Base-by-base conservation (phyloP, 2,113 vertebrate genomes). In the Rhineura floridana region DNA sequence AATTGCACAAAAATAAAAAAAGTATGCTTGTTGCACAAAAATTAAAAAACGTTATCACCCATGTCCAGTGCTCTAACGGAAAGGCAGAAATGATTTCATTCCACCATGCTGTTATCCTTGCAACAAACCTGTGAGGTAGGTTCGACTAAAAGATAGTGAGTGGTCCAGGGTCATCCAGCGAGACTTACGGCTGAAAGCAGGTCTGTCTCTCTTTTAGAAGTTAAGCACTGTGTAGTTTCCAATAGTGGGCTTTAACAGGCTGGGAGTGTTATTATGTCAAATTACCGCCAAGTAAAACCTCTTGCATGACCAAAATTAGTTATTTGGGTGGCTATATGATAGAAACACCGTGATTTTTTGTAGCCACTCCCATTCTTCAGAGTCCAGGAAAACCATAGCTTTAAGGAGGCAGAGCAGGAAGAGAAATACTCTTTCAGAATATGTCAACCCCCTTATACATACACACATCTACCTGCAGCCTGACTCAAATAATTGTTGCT, bases 381-480 rank as follows among this genome's bases (percentile, higher is more conserved):
- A 42, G 8, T 39, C 21, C 62, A n/a, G 36, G 23, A 79, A 79
- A 69, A 52, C 13, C 75, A 23, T 30, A 21, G 25, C 30, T 30
- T 76, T 23, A n/a, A 1, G 46, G n/a, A 42, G 42, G 23, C 11
- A 67, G 59, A 12, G 17, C n/a, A 17, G 48, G 8, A 36, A 36
- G 33, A 42, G 42, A 42, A 46, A 3, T 12, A 33, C 17, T 4
- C 11, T 42, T 81, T 63, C 17, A 17, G 62, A 44, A 52, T 28
- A 19, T 88, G 50, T 50, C 77, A 85, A 89, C 90, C 42, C 81
- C 79, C 78, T 9, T 89, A 81, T 92, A 92, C 21, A 93, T 67
- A 79, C 63, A 78, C 77, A n/a, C 87, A 91, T 94, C 90, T 92
- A 93, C 13, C 75, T 76, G 90, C 39, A 92, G 81, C 33, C 63